A percentile compares a stretch with the other conserved stretches of the same genome.
phyloP scores from a whole-genome alignment of 2,113 vertebrate species.

The Eleginops maclovinus region DNA sequence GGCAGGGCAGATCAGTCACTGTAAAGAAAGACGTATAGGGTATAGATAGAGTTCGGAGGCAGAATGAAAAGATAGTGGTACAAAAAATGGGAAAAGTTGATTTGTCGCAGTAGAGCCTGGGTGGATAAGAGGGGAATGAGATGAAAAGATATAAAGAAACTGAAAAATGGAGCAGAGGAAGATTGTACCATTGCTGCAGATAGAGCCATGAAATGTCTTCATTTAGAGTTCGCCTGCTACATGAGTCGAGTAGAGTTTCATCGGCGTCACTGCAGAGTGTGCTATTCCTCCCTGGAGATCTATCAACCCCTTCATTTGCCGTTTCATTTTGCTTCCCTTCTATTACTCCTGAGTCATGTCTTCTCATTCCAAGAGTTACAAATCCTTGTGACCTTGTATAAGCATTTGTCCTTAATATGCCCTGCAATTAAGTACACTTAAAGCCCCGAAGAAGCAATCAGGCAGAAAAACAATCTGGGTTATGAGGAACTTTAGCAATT shows the following conservation, averaged over 20 bases:
- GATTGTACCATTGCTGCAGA: slow-evolving; percentile 30
- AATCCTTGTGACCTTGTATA: slow-evolving; percentile 24
- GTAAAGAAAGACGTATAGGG: slow-evolving; percentile 11
- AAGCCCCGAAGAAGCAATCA: slow-evolving; percentile 9
- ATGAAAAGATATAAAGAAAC: slow-evolving; percentile 55
- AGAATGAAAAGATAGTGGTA: slow-evolving; percentile 41
- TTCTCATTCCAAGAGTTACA: slow-evolving; percentile 28
- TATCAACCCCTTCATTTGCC: slow-evolving; percentile 22
- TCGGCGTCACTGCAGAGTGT: not conserved
- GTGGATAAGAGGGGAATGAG: slow-evolving; percentile 42
- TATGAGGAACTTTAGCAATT: slow-evolving; percentile 14
- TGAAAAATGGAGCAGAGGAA: slow-evolving; percentile 12
- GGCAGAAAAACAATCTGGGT: not conserved
- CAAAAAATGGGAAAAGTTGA: slow-evolving; percentile 45
- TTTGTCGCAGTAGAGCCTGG: slow-evolving; percentile 5
- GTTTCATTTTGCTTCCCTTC: slow-evolving; percentile 19
- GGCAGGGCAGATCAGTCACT: slow-evolving; percentile 3
- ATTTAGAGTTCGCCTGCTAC: slow-evolving; percentile 39
- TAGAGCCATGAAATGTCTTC: slow-evolving; percentile 37
- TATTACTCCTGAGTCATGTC: slow-evolving; percentile 29
- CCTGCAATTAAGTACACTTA: slow-evolving; percentile 16
- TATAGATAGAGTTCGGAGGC: slow-evolving; percentile 29
- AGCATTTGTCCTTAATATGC: slow-evolving; percentile 27
- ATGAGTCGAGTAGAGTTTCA: slow-evolving; percentile 20
- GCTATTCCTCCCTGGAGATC: slow-evolving; percentile 28